A percentile compares a stretch with the other conserved stretches of the same genome.
Evolutionary conservation across 2,888 invertebrate genomes (phyloP).

Genomic region (Melinaea marsaeus): DNA sequence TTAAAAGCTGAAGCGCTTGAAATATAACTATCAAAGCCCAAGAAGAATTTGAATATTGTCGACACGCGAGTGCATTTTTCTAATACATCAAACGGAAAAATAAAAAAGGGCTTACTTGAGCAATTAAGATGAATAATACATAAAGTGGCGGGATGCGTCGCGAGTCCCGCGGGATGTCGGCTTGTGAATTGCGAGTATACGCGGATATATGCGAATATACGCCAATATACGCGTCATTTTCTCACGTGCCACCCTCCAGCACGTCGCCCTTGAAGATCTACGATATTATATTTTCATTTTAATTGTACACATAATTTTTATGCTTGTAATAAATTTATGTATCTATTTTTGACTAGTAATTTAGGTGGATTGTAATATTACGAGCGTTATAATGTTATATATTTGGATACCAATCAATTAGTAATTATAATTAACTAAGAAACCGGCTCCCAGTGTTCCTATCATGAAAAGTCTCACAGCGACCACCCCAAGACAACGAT

Average conservation of each 20-base stretch:
- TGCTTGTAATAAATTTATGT: background rate
- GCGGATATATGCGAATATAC: conserved; percentile 47
- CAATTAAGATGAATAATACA: conserved; percentile 72
- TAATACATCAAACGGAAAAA: conserved; percentile 40
- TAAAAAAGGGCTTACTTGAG: conserved; percentile 43
- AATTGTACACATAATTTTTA: background rate
- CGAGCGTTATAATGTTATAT: no score
- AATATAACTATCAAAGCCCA: no score
- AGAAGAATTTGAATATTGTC: background rate
- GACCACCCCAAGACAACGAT: conserved; percentile 20
- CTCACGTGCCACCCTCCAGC: conserved; percentile 50
- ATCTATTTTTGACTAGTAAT: no score
- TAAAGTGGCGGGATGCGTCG: conserved; percentile 51
- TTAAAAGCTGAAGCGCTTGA: no score
- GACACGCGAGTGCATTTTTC: conserved; percentile 16
- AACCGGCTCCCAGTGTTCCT: background rate
- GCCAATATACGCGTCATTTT: conserved; percentile 58
- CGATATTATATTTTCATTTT: background rate
- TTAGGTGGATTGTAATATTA: no score
- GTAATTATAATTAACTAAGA: background rate
- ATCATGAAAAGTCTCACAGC: conserved; percentile 23
- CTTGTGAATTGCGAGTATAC: conserved; percentile 51
- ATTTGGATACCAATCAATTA: background rate
- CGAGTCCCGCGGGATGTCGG: conserved; percentile 48
- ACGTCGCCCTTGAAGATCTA: background rate